A percentile compares a stretch with the other conserved stretches of the same genome.
Conservation (phyloP, 2,888 invertebrate genomes). For the Aleiodes testaceus region DNA sequence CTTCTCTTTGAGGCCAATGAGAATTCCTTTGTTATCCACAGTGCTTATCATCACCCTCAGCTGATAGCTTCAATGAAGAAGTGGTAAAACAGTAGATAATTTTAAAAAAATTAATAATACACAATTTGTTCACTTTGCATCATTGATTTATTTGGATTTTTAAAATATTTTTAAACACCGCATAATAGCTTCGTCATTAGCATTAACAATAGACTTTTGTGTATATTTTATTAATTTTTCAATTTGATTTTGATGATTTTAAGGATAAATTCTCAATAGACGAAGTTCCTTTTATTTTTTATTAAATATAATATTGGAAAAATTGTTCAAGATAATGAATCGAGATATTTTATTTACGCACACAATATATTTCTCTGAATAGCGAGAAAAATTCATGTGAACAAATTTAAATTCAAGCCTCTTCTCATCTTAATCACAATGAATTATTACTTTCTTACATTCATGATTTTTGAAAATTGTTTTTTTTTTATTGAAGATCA, state of each 20-base stretch:
- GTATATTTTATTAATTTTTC: neutral
- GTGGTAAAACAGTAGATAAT: too few species aligned
- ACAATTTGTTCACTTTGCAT: slow-evolving; percentile 52
- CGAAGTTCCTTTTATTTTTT: slow-evolving; percentile 34
- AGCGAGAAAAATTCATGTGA: slow-evolving; percentile 23
- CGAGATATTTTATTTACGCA: slow-evolving; percentile 3
- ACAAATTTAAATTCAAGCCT: slow-evolving; percentile 19
- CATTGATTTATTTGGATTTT: slow-evolving; percentile 66
- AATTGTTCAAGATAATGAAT: slow-evolving; percentile 35
- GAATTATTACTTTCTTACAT: slow-evolving; percentile 40
- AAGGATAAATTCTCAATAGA: slow-evolving; percentile 46
- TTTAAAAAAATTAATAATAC: too few species aligned
- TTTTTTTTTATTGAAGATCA: slow-evolving; percentile 25
- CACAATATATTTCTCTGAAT: slow-evolving; percentile 16
- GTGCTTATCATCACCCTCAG: too few species aligned
- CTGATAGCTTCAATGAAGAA: too few species aligned
- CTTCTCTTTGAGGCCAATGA: too few species aligned
- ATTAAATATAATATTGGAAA: slow-evolving; percentile 33
- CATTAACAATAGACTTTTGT: slow-evolving; percentile 59
- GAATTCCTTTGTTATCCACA: too few species aligned
- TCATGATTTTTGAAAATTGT: slow-evolving; percentile 31
- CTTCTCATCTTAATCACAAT: slow-evolving; percentile 32
- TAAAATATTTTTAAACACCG: slow-evolving; percentile 67
- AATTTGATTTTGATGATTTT: slow-evolving; percentile 43
- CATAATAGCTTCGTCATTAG: slow-evolving; percentile 61